Base-by-base conservation (phyloP, 2,113 vertebrate species). In the Charina bottae region DNA sequence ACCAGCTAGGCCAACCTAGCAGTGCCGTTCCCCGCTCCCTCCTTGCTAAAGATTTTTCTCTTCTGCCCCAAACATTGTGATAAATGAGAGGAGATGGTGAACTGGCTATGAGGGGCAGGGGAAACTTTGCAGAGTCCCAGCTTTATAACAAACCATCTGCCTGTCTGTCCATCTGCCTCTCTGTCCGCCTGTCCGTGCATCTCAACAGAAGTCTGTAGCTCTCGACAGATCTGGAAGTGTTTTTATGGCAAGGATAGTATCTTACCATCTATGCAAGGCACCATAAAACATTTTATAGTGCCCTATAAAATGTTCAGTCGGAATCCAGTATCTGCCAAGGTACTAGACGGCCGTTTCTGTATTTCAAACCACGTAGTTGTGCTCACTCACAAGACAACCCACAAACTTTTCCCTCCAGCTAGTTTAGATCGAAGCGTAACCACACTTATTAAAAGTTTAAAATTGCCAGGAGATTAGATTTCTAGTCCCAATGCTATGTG, bases 401-500 rank as follows among this genome's bases (percentile, higher is more conserved):
- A 9, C 24, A 19, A 59, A 33, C 19, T 24, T 78, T 3, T 13
- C 17, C 37, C 85, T 55, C 42, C n/a, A 33, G 89, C n/a, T 90
- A 90, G 53, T 53, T 78, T n/a, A 26, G 46, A 37, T 78, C 56
- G 23, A 54, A 87, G 46, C 87, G 37, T 49, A 91, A 92, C 62
- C 56, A 46, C n/a, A 19, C 85, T 83, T 53, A 90, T 90, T 92
- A 58, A 49, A 60, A 78, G 84, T 88, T 88, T 83, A 83, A 90
- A 83, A 78, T 90, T 93, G 92, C 89, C 46, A 42, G 64, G 92
- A 87, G 85, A 83, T 49, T 55, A 54, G 28, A 37, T 64, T 53
- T 90, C 92, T 78, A 54, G 85, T 87, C 89, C 87, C 17, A 54
- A n/a, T 26, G 54, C 28, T 87, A 53, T 90, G 88, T 60, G n/a